Evolutionary conservation across 2,113 vertebrate genomes (phyloP).

Genomic region (Panthera uncia): DNA sequence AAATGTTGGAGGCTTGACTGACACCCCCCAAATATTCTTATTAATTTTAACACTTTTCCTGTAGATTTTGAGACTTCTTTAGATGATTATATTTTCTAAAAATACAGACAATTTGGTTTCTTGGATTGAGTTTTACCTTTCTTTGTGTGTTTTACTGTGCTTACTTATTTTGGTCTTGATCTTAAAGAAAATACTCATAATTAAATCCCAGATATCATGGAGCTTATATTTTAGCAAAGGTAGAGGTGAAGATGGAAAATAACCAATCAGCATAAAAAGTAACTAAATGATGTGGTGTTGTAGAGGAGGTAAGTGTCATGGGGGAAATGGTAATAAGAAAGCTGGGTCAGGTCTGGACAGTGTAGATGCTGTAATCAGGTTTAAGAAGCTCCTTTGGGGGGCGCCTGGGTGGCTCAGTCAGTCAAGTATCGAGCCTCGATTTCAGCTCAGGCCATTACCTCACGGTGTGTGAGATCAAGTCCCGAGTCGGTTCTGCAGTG

Average conservation of each 20-base stretch:
- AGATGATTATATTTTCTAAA: not conserved
- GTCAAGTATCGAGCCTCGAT: too few species aligned
- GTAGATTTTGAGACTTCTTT: not conserved
- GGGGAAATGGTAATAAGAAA: not conserved
- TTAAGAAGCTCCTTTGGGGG: not conserved
- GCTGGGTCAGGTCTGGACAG: too few species aligned
- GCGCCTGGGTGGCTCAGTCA: too few species aligned
- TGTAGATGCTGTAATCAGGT: not conserved
- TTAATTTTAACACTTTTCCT: not conserved
- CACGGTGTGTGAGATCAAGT: too few species aligned
- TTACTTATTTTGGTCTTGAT: not conserved
- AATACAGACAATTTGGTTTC: not conserved
- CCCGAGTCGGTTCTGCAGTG: too few species aligned
- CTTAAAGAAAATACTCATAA: not conserved
- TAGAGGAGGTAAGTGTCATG: not conserved
- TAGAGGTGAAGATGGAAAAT: not conserved
- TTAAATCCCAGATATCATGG: rapidly evolving
- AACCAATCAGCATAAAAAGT: not conserved
- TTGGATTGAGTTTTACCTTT: not conserved
- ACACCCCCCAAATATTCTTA: not conserved
- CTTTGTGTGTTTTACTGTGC: not conserved
- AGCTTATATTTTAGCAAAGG: not conserved
- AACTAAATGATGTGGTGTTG: not conserved
- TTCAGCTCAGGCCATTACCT: too few species aligned
- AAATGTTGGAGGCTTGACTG: too few species aligned